Conservation (phyloP, 1,140 invertebrate genomes). For the Zaprionus taronus region DNA sequence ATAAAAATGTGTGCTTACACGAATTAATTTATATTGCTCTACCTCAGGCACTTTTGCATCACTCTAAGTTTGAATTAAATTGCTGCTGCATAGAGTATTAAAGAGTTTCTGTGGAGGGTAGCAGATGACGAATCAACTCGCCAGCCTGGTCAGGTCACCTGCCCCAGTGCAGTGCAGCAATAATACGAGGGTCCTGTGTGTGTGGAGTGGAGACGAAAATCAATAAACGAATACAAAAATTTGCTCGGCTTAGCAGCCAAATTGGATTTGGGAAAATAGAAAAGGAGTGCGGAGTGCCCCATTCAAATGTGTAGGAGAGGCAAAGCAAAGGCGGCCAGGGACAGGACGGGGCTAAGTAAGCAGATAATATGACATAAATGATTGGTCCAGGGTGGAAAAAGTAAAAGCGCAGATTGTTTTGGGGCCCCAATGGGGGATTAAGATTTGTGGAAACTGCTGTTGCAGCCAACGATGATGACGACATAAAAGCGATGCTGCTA, state of each 20-base stretch:
- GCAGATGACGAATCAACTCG: not conserved
- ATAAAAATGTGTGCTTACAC: too few species aligned
- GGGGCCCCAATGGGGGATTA: conserved; percentile 54
- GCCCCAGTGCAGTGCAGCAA: conserved; percentile 6
- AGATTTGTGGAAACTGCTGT: conserved; percentile 44
- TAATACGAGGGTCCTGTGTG: conserved; percentile 5
- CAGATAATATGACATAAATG: conserved; percentile 66
- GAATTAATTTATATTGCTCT: too few species aligned
- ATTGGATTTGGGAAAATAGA: conserved; percentile 68
- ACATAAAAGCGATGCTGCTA: conserved; percentile 52
- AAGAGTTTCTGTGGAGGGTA: not conserved
- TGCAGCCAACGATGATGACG: conserved; percentile 48
- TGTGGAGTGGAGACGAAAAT: conserved; percentile 42
- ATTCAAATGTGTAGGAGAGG: conserved; percentile 9
- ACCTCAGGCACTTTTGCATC: not conserved
- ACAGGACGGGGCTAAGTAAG: conserved; percentile 48
- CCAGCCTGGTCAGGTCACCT: not conserved
- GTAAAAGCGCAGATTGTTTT: conserved; percentile 63
- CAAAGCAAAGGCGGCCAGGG: not conserved
- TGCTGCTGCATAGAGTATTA: not conserved
- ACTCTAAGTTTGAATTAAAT: not conserved
- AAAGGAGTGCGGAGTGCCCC: conserved; percentile 6
- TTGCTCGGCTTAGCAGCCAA: conserved; percentile 69
- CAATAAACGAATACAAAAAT: conserved; percentile 61
- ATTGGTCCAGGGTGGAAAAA: conserved; percentile 42